These are phyloP conservation scores for Chloroclystis v-ata DNA, from an alignment of 2,888 invertebrate genomes.

Conservation along the genomic window DNA sequence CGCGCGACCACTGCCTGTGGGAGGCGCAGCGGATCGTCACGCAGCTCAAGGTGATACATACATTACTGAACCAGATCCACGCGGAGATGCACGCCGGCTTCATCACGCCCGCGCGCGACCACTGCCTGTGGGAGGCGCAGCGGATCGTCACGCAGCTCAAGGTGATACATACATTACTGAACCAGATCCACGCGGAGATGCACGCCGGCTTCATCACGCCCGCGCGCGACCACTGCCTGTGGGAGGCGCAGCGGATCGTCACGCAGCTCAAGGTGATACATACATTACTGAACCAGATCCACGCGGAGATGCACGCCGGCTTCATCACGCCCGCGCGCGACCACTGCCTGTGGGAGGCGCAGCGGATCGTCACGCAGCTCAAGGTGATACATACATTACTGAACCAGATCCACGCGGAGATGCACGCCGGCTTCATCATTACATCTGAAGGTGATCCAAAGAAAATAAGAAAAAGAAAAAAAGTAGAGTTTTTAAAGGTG, in stretches of 20 bases:
- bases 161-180: slow-evolving; percentile 76
- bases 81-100: slow-evolving; percentile 94
- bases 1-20: slow-evolving; percentile 95
- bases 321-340: slow-evolving; percentile 90
- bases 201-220: slow-evolving; percentile 91
- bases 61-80: slow-evolving; percentile 88
- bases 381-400: slow-evolving; percentile 82
- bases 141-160: slow-evolving; percentile 96
- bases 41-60: slow-evolving; percentile 85
- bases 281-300: slow-evolving; percentile 85
- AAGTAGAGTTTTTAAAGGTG: no score
- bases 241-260: slow-evolving; percentile 97
- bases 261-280: slow-evolving; percentile 90
- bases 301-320: slow-evolving; percentile 93
- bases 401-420: slow-evolving; percentile 92
- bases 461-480: no score
- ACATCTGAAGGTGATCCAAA: no score
- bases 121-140: slow-evolving; percentile 97
- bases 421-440: slow-evolving; percentile 92
- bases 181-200: slow-evolving; percentile 94
- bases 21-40: slow-evolving; percentile 97
- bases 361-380: slow-evolving; percentile 94
- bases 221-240: slow-evolving; percentile 92
- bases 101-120: slow-evolving; percentile 90
- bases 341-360: slow-evolving; percentile 97